Evolutionary conservation across 2,888 invertebrate species (phyloP).

Genomic region (Bhutanitis thaidina): DNA sequence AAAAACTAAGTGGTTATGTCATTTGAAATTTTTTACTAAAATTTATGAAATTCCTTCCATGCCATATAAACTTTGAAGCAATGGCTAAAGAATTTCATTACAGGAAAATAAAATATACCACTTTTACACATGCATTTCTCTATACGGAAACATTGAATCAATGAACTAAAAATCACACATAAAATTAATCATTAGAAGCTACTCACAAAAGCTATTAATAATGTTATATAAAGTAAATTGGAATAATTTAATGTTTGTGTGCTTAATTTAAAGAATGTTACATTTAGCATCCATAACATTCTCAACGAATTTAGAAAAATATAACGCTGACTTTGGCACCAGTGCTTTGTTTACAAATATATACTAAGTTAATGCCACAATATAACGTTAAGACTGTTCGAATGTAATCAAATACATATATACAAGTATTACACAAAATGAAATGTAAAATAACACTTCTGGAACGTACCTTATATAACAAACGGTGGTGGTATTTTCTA

Average conservation of each 20-base stretch:
- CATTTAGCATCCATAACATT: constrained; percentile 68
- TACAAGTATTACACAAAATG: constrained; percentile 69
- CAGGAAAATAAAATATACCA: constrained; percentile 41
- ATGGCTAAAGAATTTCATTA: constrained; percentile 44
- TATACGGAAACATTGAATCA: constrained; percentile 50
- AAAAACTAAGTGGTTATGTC: constrained; percentile 75
- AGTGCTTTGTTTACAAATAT: constrained; percentile 48
- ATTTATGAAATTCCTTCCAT: constrained; percentile 48
- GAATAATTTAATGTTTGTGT: constrained; percentile 20
- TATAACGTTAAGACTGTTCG: constrained; percentile 41
- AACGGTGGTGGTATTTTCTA: constrained; percentile 74
- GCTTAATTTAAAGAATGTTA: constrained; percentile 42
- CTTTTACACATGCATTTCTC: constrained; percentile 65
- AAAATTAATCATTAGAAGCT: constrained; percentile 55
- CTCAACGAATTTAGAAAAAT: constrained; percentile 39
- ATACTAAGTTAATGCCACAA: constrained; percentile 57
- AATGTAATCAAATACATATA: constrained; percentile 53
- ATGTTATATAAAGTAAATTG: constrained; percentile 36
- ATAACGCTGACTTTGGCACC: constrained; percentile 52
- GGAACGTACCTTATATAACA: constrained; percentile 75
- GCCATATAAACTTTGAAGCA: constrained; percentile 20
- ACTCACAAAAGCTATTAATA: constrained; percentile 62
- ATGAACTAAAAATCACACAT: constrained; percentile 35
- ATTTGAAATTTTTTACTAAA: constrained; percentile 64
- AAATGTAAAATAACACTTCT: constrained; percentile 62